Percentiles rank a stretch among this genome's conserved stretches.
These are phyloP conservation scores for Stomorhina lunata DNA, from an alignment of 2,888 invertebrate species.

Conservation along the genomic window DNA sequence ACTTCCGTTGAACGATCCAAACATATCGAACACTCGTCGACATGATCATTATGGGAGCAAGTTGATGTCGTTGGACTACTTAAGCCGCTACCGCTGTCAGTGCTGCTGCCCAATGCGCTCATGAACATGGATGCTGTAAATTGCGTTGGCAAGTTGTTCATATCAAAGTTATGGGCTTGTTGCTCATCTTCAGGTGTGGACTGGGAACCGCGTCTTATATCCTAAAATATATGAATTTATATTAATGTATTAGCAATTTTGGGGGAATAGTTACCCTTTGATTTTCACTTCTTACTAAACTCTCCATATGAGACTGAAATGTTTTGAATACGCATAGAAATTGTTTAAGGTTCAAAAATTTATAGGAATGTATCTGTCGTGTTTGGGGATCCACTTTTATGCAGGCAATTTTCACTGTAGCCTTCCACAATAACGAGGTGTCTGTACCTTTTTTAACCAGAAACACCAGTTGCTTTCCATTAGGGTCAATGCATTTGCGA, in stretches of 20 bases:
- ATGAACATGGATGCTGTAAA: slow-evolving; percentile 79
- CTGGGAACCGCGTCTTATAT: slow-evolving; percentile 64
- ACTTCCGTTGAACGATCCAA: slow-evolving; percentile 86
- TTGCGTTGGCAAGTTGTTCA: slow-evolving; percentile 17
- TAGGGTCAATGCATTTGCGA: slow-evolving; percentile 82
- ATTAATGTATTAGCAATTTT: background rate
- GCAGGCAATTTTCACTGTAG: slow-evolving; percentile 84
- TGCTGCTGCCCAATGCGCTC: slow-evolving; percentile 65
- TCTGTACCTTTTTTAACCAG: slow-evolving; percentile 84
- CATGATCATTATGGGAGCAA: slow-evolving; percentile 74
- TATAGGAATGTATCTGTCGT: slow-evolving; percentile 82
- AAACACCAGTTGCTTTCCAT: slow-evolving; percentile 84
- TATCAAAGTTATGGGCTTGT: background rate
- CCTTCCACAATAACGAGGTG: slow-evolving; percentile 85
- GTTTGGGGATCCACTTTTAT: slow-evolving; percentile 82
- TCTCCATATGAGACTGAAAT: slow-evolving; percentile 80
- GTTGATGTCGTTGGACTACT: slow-evolving; percentile 68
- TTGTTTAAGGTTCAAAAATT: slow-evolving; percentile 83
- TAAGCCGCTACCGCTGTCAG: slow-evolving; percentile 57
- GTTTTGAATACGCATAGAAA: slow-evolving; percentile 84
- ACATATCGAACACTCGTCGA: slow-evolving; percentile 86
- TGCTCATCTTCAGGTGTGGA: slow-evolving; percentile 58
- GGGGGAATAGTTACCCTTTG: slow-evolving; percentile 69
- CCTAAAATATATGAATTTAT: slow-evolving; percentile 27
- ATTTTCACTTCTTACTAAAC: slow-evolving; percentile 74